Percentiles rank a stretch among this genome's conserved stretches.
These are phyloP conservation scores for Phyllostomus discolor DNA, from an alignment of 2,113 vertebrate species.

Conservation along the genomic window DNA sequence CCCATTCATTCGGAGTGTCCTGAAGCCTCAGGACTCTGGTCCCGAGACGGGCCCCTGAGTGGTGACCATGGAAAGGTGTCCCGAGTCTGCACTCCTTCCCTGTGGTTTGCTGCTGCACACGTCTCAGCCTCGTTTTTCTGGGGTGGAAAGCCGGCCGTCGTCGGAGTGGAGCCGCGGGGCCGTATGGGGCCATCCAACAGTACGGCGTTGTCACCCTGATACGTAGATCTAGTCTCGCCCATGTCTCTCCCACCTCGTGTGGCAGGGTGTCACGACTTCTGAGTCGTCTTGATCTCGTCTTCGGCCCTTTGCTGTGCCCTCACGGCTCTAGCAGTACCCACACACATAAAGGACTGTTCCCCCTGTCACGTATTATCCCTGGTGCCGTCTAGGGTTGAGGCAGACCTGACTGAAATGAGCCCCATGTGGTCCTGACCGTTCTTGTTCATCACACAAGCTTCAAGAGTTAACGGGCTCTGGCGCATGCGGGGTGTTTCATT, in stretches of 20 bases:
- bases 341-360: background rate
- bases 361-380: background rate
- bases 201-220: background rate
- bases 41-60: background rate
- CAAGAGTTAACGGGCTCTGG: background rate
- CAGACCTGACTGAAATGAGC: background rate
- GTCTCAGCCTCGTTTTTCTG: background rate
- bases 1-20: background rate
- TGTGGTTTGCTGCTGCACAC: background rate
- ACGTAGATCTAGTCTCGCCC: fast-evolving
- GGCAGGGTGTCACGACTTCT: background rate
- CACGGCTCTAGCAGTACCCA: background rate
- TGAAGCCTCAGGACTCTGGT: background rate
- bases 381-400: background rate
- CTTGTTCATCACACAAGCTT: background rate
- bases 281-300: background rate
- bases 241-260: background rate
- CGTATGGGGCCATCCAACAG: background rate
- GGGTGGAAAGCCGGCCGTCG: background rate
- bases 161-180: background rate
- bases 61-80: background rate
- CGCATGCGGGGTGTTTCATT: background rate
- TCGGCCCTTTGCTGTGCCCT: background rate
- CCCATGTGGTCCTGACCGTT: background rate
- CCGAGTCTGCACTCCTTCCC: background rate